These are phyloP conservation scores for Drosophila pruinosa DNA, from an alignment of 1,140 invertebrate species.

Conservation along the genomic window DNA sequence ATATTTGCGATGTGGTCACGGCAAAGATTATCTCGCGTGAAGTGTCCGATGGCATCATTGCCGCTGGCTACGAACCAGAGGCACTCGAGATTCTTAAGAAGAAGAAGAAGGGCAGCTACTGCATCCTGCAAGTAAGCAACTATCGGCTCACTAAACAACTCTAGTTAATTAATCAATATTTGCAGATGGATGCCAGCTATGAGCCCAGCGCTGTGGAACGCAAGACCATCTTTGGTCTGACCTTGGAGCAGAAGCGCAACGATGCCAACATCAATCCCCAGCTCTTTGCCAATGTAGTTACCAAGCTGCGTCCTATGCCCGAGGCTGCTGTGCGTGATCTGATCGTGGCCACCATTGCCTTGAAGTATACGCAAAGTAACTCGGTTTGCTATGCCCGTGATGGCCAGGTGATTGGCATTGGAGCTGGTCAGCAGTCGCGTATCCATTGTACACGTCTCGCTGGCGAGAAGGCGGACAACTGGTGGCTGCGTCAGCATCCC, in stretches of 20 bases:
- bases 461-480: conserved; percentile 98
- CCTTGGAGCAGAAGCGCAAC: conserved; percentile 96
- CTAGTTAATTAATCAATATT: not conserved
- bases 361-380: conserved; percentile 97
- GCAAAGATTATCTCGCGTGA: conserved; percentile 90
- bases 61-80: conserved; percentile 93
- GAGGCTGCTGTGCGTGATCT: conserved; percentile 93
- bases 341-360: conserved; percentile 96
- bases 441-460: conserved; percentile 99
- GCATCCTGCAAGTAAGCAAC: conserved; percentile 89
- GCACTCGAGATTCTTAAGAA: conserved; percentile 95
- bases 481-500: conserved; percentile 98
- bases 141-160: not conserved
- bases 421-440: conserved; percentile 98
- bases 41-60: conserved; percentile 98
- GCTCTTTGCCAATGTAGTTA: conserved; percentile 94
- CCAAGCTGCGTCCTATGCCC: conserved; percentile 88
- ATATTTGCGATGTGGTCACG: conserved; percentile 94
- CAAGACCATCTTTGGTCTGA: conserved; percentile 95
- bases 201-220: conserved; percentile 91
- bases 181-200: conserved; percentile 95
- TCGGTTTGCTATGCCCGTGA: conserved; percentile 84
- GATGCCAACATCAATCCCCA: conserved; percentile 91
- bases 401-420: conserved; percentile 98
- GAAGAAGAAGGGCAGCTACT: conserved; percentile 97